phyloP scores from a whole-genome alignment of 2,113 vertebrate species.

The Carassius carassius region DNA sequence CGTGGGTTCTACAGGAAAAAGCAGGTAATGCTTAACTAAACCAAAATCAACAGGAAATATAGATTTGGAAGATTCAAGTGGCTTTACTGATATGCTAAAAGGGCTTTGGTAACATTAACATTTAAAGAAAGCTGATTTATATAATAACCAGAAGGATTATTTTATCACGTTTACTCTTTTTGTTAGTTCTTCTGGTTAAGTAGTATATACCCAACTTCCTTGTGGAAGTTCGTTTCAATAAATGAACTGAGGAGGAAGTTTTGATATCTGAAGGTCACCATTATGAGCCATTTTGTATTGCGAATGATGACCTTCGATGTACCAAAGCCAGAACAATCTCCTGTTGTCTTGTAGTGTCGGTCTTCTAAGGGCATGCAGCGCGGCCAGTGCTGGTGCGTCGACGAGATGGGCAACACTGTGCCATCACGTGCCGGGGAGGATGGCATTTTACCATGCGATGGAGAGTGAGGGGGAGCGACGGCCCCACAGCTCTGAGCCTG shows the following conservation, averaged over 20 bases:
- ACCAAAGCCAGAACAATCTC: conserved; percentile 10
- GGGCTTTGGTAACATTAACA: too few relatives aligned
- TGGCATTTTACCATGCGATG: conserved; percentile 72
- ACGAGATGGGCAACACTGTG: conserved; percentile 73
- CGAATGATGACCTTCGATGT: background rate
- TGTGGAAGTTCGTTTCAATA: background rate
- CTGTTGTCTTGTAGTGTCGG: conserved; percentile 72
- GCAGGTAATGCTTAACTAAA: conserved; percentile 70
- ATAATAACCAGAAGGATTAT: too few relatives aligned
- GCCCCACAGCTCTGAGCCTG: conserved; percentile 65
- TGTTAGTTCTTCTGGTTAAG: background rate
- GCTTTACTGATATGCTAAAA: too few relatives aligned
- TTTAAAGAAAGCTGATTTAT: background rate
- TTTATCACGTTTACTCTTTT: too few relatives aligned
- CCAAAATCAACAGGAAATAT: background rate
- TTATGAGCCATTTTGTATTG: background rate
- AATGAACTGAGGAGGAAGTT: background rate
- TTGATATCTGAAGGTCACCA: background rate
- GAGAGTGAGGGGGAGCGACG: conserved; percentile 69
- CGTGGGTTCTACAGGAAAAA: conserved; percentile 84
- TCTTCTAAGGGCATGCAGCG: conserved; percentile 83
- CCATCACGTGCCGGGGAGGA: conserved; percentile 68
- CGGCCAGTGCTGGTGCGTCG: conserved; percentile 83
- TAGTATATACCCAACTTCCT: background rate
- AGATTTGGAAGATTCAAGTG: background rate